These are phyloP conservation scores for Numenius phaeopus DNA, from an alignment of 2,797 vertebrate genomes.

Conservation along the genomic window DNA sequence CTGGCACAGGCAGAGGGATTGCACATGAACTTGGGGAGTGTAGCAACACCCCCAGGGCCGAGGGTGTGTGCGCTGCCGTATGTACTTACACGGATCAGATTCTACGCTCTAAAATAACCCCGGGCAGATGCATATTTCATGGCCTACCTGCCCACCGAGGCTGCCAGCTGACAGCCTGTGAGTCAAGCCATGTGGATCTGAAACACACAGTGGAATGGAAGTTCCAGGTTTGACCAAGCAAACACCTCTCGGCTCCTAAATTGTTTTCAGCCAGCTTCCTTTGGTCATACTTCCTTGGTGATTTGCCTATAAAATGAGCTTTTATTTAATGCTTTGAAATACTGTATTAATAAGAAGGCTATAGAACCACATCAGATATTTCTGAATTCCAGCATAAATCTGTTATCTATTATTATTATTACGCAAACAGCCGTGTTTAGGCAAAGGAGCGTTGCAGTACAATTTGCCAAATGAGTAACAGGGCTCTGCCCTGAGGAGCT, in stretches of 20 bases:
- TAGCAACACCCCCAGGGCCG: neutral
- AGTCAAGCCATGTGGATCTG: conserved; percentile 42
- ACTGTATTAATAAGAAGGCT: conserved; percentile 48
- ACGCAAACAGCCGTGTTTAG: conserved; percentile 13
- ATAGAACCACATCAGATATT: conserved; percentile 68
- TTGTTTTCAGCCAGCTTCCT: conserved; percentile 45
- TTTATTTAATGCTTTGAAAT: conserved; percentile 66
- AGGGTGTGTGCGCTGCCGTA: neutral
- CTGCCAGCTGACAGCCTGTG: conserved; percentile 30
- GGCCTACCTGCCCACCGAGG: neutral
- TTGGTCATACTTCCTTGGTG: conserved; percentile 41
- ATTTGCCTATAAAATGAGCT: conserved; percentile 65
- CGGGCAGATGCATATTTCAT: conserved; percentile 6
- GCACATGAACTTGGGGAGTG: neutral
- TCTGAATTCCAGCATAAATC: conserved; percentile 60
- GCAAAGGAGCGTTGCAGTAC: conserved; percentile 27
- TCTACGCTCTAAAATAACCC: neutral
- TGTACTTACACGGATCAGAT: neutral
- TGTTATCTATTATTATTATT: conserved; percentile 67
- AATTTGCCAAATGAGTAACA: conserved; percentile 69
- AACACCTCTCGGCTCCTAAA: conserved; percentile 42
- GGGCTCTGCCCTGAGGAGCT: conserved; percentile 54
- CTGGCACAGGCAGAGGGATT: neutral
- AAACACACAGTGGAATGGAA: neutral
- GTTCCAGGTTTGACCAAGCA: conserved; percentile 43